Evolutionary conservation across 2,113 vertebrate species (phyloP).

Genomic region (Carettochelys insculpta): DNA sequence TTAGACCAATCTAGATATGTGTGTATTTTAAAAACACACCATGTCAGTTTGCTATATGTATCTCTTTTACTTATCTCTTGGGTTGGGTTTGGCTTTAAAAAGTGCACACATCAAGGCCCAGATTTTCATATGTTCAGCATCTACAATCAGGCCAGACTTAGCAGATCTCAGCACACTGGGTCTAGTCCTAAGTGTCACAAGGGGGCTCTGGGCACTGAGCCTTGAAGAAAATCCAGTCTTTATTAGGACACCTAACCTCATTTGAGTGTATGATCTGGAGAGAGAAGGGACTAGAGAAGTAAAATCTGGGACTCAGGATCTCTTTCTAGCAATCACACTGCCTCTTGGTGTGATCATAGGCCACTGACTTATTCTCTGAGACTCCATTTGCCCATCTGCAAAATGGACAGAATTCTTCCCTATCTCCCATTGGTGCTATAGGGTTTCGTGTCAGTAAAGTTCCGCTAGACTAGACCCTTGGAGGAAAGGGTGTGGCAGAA

Average conservation of each 20-base stretch:
- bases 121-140: background rate
- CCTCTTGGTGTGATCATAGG: background rate
- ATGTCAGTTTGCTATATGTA: background rate
- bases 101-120: background rate
- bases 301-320: background rate
- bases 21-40: background rate
- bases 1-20: background rate
- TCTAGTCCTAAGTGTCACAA: background rate
- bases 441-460: background rate
- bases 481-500: conserved; percentile 6
- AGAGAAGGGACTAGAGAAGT: background rate
- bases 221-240: background rate
- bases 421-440: conserved; percentile 34
- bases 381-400: conserved; percentile 25
- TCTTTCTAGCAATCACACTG: background rate
- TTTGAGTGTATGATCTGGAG: background rate
- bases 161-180: background rate
- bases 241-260: background rate
- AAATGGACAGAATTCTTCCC: background rate
- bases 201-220: background rate
- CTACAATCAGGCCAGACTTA: background rate
- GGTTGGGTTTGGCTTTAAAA: background rate
- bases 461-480: background rate
- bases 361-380: conserved; percentile 14
- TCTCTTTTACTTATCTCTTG: background rate